phyloP scores from a whole-genome alignment of 1,140 invertebrate genomes.

The Protaetia brevitarsis region DNA sequence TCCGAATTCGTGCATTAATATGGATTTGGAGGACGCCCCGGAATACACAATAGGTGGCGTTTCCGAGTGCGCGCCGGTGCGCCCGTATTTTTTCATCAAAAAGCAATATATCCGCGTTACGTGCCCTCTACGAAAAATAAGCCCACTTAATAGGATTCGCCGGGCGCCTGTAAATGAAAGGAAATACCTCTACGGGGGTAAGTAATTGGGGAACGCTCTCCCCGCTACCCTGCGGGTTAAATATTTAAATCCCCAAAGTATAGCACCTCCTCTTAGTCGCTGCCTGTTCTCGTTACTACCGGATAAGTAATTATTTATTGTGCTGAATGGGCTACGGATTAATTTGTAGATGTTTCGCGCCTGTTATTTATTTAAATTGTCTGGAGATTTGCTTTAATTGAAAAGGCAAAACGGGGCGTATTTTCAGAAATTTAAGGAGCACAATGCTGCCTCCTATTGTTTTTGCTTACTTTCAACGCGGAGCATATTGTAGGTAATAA shows the following conservation, averaged over 20 bases:
- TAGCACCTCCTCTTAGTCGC: neutral
- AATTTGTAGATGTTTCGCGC: neutral
- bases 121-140: constrained; percentile 1
- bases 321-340: neutral
- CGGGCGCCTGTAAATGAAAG: neutral
- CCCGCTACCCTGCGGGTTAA: neutral
- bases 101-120: constrained; percentile 6
- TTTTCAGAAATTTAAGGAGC: no score
- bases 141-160: constrained; percentile 8
- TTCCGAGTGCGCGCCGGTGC: neutral
- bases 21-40: constrained; percentile 5
- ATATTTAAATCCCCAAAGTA: constrained; percentile 14
- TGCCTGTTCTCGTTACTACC: no score
- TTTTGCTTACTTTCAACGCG: no score
- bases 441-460: no score
- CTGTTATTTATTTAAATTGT: constrained; percentile 6
- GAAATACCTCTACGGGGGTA: neutral
- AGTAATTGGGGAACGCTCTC: neutral
- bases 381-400: neutral
- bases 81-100: constrained; percentile 7
- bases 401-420: no score
- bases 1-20: constrained; percentile 13
- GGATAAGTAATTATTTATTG: neutral
- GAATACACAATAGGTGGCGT: constrained; percentile 3
- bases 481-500: no score